Percentiles rank a stretch among this genome's conserved stretches.
phyloP scores from a whole-genome alignment of 2,113 vertebrate species.

The Antennarius striatus region DNA sequence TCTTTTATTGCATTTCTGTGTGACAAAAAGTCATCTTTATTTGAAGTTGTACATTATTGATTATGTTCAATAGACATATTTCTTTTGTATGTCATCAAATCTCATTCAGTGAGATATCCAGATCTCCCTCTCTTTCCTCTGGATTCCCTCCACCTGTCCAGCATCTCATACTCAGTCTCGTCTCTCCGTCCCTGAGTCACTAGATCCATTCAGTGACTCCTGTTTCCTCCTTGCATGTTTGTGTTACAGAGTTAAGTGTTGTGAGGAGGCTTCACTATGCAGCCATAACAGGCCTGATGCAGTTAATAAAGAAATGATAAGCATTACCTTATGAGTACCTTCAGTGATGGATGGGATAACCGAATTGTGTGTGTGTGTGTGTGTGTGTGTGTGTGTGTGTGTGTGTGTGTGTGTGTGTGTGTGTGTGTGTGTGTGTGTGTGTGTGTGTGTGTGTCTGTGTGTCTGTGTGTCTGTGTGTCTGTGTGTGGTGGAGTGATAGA shows the following conservation, averaged over 20 bases:
- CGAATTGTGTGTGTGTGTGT: slow-evolving; percentile 1
- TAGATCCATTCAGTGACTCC: slow-evolving; percentile 15
- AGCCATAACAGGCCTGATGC: slow-evolving; percentile 47
- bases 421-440: too few species aligned
- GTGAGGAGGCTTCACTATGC: slow-evolving; percentile 50
- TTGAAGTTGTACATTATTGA: background rate
- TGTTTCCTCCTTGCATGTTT: slow-evolving; percentile 14
- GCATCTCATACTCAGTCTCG: background rate
- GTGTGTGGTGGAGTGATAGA: background rate
- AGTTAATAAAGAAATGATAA: slow-evolving; percentile 69
- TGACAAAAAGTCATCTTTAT: background rate
- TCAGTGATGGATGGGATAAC: slow-evolving; percentile 44
- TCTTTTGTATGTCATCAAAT: background rate
- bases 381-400: too few species aligned
- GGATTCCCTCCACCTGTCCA: background rate
- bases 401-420: too few species aligned
- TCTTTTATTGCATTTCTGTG: background rate
- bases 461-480: too few species aligned
- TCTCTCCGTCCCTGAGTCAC: slow-evolving; percentile 14
- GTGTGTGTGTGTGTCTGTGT: too few species aligned
- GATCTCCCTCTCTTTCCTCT: background rate
- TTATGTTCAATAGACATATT: background rate
- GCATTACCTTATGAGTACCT: slow-evolving; percentile 64
- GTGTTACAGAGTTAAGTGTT: slow-evolving; percentile 51
- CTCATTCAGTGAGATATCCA: background rate